Base-by-base conservation (phyloP, 1,140 invertebrate genomes). In the Tribolium madens region DNA sequence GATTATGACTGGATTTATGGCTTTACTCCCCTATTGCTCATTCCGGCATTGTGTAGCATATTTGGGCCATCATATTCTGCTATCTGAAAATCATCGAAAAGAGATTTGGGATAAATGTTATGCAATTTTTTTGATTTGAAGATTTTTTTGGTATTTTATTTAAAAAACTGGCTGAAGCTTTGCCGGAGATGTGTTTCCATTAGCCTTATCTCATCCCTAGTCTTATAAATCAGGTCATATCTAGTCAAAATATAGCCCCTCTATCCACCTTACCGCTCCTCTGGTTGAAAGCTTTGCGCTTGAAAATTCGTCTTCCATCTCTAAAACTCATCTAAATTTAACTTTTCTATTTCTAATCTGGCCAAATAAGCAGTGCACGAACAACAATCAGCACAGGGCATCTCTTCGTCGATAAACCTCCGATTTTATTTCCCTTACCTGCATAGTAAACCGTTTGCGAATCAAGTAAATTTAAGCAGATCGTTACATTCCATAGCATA, bases 401-500 rank as follows among this genome's bases (percentile, higher is more conserved):
- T 42, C 36, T 42, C 36, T 42, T 42, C 36, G 36, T n/a, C 52
- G 52, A 57, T 57, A 57, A 57, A 57, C 15, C 18, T 18, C 18
- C 18, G 52, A 57, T 57, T 57, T 57, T 57, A 57, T 57, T 1
- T 18, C 6, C 48, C 48, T 50, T 57, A 57, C 52, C 52, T 57
- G 52, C 17, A 57, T 57, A 57, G 52, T 57, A 50, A 50, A 57
- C 17, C 52, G 52, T n/a, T 57, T 33, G 57, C 57, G 26, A 64
- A 33, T 64, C 57, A 12, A 64, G 57, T 26, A 18, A 64, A 64
- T 64, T 64, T 64, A 64, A 64, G 21, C 57, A 64, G 57, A 64
- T 64, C 57, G 57, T 64, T 64, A 64, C 57, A 64, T 64, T 64
- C 57, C 57, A 33, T 33, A 33, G 57, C 75, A 78, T 73, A 73